Evolutionary conservation across 2,113 vertebrate genomes (phyloP).

Genomic region (Tachycineta bicolor): DNA sequence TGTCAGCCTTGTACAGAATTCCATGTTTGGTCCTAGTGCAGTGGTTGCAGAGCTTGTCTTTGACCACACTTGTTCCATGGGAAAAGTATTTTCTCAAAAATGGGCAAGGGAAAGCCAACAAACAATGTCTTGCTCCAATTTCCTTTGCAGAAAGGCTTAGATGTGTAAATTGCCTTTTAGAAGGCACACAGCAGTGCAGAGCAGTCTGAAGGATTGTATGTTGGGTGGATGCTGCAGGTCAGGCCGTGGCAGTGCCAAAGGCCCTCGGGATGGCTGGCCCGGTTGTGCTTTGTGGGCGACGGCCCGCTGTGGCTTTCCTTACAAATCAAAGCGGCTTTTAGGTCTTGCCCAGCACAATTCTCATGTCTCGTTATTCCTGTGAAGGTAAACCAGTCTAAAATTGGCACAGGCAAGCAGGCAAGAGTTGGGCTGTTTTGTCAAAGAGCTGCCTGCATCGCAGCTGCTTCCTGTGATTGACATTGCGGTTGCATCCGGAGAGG

Average conservation of each 20-base stretch:
- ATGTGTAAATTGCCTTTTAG: background rate
- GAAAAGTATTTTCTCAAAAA: background rate
- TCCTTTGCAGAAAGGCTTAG: background rate
- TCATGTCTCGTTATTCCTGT: accelerated
- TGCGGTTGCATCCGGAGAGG: conserved; percentile 29
- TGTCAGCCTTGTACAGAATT: background rate
- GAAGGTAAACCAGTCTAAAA: conserved; percentile 30
- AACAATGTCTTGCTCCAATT: background rate
- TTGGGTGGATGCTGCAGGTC: background rate
- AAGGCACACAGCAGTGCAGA: background rate
- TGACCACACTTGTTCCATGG: background rate
- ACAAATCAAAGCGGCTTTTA: background rate
- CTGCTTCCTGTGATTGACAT: conserved; percentile 65
- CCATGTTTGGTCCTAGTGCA: background rate
- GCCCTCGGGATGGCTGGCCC: accelerated
- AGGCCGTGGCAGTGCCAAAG: background rate
- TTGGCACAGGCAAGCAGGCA: background rate
- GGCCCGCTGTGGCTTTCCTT: background rate
- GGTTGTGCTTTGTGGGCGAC: accelerated
- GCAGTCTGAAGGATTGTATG: accelerated
- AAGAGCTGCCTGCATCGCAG: conserved; percentile 30
- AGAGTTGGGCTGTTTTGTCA: background rate
- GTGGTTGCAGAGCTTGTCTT: background rate
- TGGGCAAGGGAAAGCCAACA: background rate
- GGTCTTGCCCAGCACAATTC: background rate